Evolutionary conservation across 1,140 invertebrate species (phyloP), one percentile per base, ranked within the genome.

Genomic region (Olivierus martensii): DNA sequence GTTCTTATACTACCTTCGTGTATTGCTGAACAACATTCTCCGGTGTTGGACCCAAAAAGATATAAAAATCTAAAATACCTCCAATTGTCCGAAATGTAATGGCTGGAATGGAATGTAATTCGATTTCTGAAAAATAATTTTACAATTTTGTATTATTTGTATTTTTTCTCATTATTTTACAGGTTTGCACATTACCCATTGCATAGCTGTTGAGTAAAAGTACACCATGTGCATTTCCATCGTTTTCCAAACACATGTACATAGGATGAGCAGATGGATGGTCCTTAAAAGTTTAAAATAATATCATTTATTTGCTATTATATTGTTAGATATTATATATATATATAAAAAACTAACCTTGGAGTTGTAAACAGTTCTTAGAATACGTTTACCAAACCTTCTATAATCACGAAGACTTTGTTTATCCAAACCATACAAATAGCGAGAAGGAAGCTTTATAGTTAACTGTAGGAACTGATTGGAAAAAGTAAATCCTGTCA

Each of bases 391-490:
- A 22, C 28, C 44, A 52, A 22, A 12, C 21, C 39, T 48, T 10
- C 2, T 43, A 11, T 34, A 11, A 14, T 19, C 21, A n/a, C 12
- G 18, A 28, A 11, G 4, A 19, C 22, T 12, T 15, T 37, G 6
- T 12, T 58, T 43, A 51, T 55, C 10, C 45, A 55, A 48, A 59
- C 55, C 41, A 53, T 51, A 47, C 49, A 66, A 74, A 57, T 82
- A 79, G 12, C 59, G 58, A 0, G 83, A 80, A 0, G 84, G 78
- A n/a, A 91, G 65, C 21, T 75, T 63, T 0, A 81, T 75, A 2
- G 80, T 83, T 12, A 93, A 70, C 71, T 91, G 86, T 3, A 93
- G 71, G 66, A 90, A 87, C 63, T 91, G 84, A 65, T 92, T 78
- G 1, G 83, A 76, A 60, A 85, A 82, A 3, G 67, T 59, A 12